Evolutionary conservation across 2,113 vertebrate species (phyloP), one percentile per base, ranked within the genome.

Genomic region (Serilophus lunatus): DNA sequence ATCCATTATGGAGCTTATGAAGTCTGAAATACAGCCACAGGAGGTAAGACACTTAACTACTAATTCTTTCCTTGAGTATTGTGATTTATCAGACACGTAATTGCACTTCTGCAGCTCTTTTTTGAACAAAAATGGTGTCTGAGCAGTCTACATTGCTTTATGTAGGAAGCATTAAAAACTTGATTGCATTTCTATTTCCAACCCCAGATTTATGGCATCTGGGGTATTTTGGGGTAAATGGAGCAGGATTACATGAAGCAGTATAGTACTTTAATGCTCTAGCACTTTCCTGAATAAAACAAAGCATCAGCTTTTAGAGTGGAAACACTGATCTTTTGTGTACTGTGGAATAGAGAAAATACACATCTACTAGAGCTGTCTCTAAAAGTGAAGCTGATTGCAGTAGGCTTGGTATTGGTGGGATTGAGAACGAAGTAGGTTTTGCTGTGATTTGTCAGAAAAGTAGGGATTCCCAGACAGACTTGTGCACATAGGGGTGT

Each of bases 1-100:
- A 75, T 86, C 93, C 86, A 82, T 97, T 59, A 94, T 97, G 88
- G 96, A 98, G 36, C 97, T 98, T 82, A 81, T 97, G 83, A 97
- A 98, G 94, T 96, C 96, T 69, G 98, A 99, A 84, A 96, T 97
- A 96, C 97, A 99, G 47, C 97, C 98, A 57, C 98, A 98, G 92
- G 98, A 99, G 99, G 99, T 99, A 98, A 98, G 97, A 88, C 54
- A 44, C 35, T 84, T 13, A 20, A 35, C 66, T 89, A 36, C 65
- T 86, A 94, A 81, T 66, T 92, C 17, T 88, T 93, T 75, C 22
- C 45, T 70, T 66, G 78, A 81, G 40, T 63, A 47, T 51, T 89
- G 29, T 83, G 33, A 44, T 44, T 74, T 90, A 33, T 47, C 68
- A 86, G 91, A 75, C 78, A 78, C 11, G 44, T 36, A 88, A 79